Evolutionary conservation across 2,888 invertebrate genomes (phyloP), one percentile per base, ranked within the genome.

Genomic region (Xanthostigma xanthostigma): DNA sequence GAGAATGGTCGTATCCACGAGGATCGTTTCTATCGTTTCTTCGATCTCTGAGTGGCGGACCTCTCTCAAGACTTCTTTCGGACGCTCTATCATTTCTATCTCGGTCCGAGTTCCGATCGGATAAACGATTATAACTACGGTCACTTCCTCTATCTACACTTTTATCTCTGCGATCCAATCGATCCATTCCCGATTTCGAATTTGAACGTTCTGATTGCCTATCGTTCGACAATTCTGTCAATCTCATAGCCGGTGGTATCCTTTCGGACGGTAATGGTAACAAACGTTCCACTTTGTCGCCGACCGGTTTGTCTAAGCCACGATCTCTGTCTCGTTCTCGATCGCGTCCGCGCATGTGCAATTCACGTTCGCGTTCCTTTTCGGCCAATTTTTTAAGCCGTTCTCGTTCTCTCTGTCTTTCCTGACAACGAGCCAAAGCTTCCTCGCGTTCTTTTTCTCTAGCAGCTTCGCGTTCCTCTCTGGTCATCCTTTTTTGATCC

Each of bases 401-500:
- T 51, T 73, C 73, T 1, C 74, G 60, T 54, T 72, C 74, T 9
- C 67, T 72, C 73, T 72, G 73, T 9, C 74, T 63, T 52, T 74
- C 73, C 48, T 85, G 76, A 46, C 82, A 81, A 53, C 85, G 71
- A 2, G 79, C 80, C 48, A 76, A 62, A 0, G 75, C 74, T 54
- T 86, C 86, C 54, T 76, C 74, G 1, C 78, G 67, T 57, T 78
- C 78, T 55, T 77, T 78, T 53, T 78, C 75, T 3, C 78, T 62
- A 1, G 74, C 75, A 1, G 74, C 74, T 58, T 76, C 76, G 9
- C 74, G 57, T 52, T 74, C 74, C 54, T 75, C 75, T 11, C 75
- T 58, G 27, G 72, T 70, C 6, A 70, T 60, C 2, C 74, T 56
- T 55, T 68, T 66, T 43, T 66, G 66, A 46, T 73, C 73, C 3